Evolutionary conservation across 2,888 invertebrate species (phyloP).

Genomic region (Anthophora plumipes): DNA sequence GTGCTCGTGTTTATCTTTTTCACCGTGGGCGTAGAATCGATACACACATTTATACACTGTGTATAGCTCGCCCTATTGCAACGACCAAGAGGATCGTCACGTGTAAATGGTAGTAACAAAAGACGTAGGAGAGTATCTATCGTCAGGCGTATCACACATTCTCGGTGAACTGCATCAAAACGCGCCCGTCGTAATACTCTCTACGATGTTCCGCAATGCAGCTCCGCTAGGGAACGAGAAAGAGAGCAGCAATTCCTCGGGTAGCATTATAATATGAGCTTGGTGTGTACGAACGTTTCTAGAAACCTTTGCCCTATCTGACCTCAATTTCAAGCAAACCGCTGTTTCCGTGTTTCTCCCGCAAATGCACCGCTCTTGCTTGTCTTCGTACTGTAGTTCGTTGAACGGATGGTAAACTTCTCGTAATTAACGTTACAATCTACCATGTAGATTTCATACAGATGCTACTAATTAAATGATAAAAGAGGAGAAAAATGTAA

Average conservation of each 20-base stretch:
- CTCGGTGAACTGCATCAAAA: neutral
- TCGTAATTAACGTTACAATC: neutral
- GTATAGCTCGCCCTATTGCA: conserved; percentile 16
- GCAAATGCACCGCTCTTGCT: neutral
- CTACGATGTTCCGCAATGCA: conserved; percentile 23
- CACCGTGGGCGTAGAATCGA: conserved; percentile 61
- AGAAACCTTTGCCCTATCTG: conserved; percentile 12
- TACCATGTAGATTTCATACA: neutral
- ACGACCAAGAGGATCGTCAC: conserved; percentile 41
- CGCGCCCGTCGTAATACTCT: neutral
- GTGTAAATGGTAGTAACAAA: conserved; percentile 28
- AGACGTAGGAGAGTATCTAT: conserved; percentile 38
- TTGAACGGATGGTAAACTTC: neutral
- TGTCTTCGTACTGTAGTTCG: neutral
- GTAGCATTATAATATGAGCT: conserved; percentile 3
- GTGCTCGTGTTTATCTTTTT: conserved; percentile 46
- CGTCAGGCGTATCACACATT: neutral
- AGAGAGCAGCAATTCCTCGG: conserved; percentile 18
- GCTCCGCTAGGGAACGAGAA: neutral
- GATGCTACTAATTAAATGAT: no score
- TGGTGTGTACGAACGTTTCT: neutral
- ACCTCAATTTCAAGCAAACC: conserved; percentile 12
- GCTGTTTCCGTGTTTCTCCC: neutral
- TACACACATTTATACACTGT: conserved; percentile 55
- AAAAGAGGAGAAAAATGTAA: no score